Conservation (phyloP, 2,888 invertebrate genomes). For the Scrobipalpa costella region DNA sequence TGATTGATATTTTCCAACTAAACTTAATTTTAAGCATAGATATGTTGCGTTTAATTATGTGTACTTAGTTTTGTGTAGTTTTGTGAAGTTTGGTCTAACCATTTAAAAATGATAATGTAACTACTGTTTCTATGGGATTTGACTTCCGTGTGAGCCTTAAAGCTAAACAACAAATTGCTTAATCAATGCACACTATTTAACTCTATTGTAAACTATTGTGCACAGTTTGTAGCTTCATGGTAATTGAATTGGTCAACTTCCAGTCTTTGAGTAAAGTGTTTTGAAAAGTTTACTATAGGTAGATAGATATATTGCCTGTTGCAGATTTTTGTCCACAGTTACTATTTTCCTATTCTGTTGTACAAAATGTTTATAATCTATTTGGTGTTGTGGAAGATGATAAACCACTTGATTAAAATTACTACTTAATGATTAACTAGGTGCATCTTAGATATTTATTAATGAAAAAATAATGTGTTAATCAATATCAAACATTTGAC, state of each 20-base stretch:
- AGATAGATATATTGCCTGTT: background rate
- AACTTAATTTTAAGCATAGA: too few relatives aligned
- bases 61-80: too few relatives aligned
- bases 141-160: too few relatives aligned
- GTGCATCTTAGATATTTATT: slow-evolving; percentile 5
- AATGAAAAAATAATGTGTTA: slow-evolving; percentile 4
- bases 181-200: background rate
- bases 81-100: too few relatives aligned
- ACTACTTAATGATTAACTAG: background rate
- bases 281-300: too few relatives aligned
- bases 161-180: background rate
- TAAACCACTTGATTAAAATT: background rate
- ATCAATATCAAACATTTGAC: background rate
- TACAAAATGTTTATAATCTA: background rate
- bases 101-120: too few relatives aligned
- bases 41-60: too few relatives aligned
- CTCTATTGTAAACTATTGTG: background rate
- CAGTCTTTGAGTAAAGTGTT: background rate
- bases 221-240: background rate
- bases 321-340: background rate
- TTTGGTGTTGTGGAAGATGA: slow-evolving; percentile 6
- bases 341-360: slow-evolving; percentile 8
- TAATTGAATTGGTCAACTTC: background rate
- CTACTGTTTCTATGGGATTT: too few relatives aligned
- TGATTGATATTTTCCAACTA: too few relatives aligned